These are phyloP conservation scores for Platichthys stellatus DNA, from an alignment of 2,113 vertebrate species.

Conservation along the genomic window DNA sequence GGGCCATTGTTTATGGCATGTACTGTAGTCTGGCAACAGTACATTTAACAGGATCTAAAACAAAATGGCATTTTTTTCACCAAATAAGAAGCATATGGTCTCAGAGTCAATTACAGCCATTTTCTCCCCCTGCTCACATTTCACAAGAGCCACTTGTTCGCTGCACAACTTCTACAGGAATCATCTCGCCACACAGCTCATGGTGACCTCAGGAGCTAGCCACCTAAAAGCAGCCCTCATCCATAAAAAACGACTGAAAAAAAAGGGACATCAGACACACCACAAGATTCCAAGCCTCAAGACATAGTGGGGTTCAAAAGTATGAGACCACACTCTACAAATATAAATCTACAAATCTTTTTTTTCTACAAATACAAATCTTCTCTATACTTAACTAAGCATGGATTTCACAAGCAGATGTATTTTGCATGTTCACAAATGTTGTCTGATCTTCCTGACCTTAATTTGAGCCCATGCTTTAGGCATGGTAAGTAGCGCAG, in stretches of 20 bases:
- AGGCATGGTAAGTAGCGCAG: background rate
- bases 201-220: conserved; percentile 53
- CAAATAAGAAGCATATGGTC: conserved; percentile 85
- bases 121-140: conserved; percentile 68
- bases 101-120: conserved; percentile 79
- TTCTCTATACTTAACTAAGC: background rate
- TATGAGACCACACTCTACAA: background rate
- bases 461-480: background rate
- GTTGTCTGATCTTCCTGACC: background rate
- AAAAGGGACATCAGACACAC: conserved; percentile 47
- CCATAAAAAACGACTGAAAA: conserved; percentile 44
- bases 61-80: conserved; percentile 52
- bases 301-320: background rate
- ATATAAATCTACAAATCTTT: background rate
- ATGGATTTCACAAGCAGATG: background rate
- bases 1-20: conserved; percentile 45
- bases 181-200: conserved; percentile 51
- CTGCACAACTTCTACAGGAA: conserved; percentile 49
- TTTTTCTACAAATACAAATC: background rate
- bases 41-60: conserved; percentile 61
- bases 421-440: background rate
- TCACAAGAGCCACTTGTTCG: conserved; percentile 85
- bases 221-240: conserved; percentile 55
- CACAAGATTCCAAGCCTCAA: conserved; percentile 7
- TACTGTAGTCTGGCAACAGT: conserved; percentile 41